Evolutionary conservation across 2,888 invertebrate species (phyloP).

Genomic region (Aphelenchoides bicaudatus): DNA sequence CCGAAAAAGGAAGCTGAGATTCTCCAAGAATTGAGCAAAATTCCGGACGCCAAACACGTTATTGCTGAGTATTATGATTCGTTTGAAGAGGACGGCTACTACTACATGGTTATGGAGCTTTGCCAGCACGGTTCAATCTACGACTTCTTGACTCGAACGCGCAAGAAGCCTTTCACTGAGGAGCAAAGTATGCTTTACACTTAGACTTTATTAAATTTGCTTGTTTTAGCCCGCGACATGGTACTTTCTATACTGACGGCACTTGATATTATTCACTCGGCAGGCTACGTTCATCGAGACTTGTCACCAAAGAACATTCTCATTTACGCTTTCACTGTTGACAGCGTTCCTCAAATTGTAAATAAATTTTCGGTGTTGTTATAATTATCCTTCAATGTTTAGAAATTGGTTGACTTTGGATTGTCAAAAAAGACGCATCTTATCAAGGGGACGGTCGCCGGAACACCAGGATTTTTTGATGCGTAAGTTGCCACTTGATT

Average conservation of each 20-base stretch:
- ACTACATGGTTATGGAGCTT: conserved; percentile 7
- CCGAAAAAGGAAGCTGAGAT: conserved; percentile 2
- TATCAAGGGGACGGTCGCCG: conserved; percentile 1
- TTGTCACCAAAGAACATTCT: conserved; percentile 6
- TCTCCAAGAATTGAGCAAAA: background rate
- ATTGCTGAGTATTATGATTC: background rate
- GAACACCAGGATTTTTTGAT: background rate
- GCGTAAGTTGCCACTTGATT: background rate
- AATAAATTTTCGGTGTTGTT: background rate
- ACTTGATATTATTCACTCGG: background rate
- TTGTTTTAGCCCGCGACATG: background rate
- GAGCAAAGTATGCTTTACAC: background rate
- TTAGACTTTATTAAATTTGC: background rate
- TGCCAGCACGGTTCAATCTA: conserved; percentile 8
- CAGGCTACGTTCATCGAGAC: conserved; percentile 5
- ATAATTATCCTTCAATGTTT: background rate
- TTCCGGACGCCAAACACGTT: background rate
- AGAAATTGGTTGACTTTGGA: conserved; percentile 13
- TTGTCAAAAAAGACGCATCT: background rate
- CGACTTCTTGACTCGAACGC: conserved; percentile 3
- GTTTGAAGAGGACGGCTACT: background rate
- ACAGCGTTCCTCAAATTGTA: background rate
- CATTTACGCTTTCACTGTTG: background rate
- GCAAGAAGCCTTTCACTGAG: background rate
- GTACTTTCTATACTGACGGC: background rate